phyloP scores from a whole-genome alignment of 2,888 invertebrate species.

The Plagodis pulveraria region DNA sequence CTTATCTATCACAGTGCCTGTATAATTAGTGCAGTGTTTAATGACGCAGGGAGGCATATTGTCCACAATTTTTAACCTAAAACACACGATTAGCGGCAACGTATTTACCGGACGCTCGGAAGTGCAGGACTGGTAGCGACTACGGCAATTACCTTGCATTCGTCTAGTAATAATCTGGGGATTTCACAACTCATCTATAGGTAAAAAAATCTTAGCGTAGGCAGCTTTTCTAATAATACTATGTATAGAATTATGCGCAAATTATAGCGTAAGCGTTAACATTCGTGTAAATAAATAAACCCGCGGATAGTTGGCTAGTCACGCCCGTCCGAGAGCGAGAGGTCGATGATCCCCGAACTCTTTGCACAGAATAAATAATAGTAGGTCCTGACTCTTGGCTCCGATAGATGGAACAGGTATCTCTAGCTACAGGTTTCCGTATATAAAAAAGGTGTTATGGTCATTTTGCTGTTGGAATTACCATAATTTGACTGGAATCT shows the following conservation, averaged over 20 bases:
- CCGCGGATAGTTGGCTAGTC: slow-evolving; percentile 35
- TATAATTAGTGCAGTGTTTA: too few relatives aligned
- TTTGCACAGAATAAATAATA: too few relatives aligned
- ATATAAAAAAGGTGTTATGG: slow-evolving; percentile 4
- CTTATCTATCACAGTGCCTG: too few relatives aligned
- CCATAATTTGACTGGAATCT: not conserved
- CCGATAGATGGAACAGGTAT: slow-evolving; percentile 28
- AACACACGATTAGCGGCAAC: too few relatives aligned
- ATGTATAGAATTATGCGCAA: slow-evolving; percentile 9
- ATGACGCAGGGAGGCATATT: too few relatives aligned
- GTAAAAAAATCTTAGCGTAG: too few relatives aligned
- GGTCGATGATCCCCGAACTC: slow-evolving; percentile 39
- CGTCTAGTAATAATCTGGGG: too few relatives aligned
- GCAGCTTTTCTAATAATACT: not conserved
- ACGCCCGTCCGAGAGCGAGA: slow-evolving; percentile 28
- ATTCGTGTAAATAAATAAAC: slow-evolving; percentile 37
- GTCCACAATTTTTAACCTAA: too few relatives aligned
- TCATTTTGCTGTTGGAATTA: slow-evolving; percentile 1
- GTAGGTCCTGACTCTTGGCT: slow-evolving; percentile 7
- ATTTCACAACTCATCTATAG: too few relatives aligned
- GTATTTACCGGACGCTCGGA: too few relatives aligned
- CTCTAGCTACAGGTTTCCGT: slow-evolving; percentile 17
- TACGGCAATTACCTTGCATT: too few relatives aligned
- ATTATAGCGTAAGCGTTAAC: slow-evolving; percentile 29
- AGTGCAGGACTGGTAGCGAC: too few relatives aligned